Evolutionary conservation across 2,113 vertebrate species (phyloP), one percentile per base, ranked within the genome.

Genomic region (Psittacara wagleri): DNA sequence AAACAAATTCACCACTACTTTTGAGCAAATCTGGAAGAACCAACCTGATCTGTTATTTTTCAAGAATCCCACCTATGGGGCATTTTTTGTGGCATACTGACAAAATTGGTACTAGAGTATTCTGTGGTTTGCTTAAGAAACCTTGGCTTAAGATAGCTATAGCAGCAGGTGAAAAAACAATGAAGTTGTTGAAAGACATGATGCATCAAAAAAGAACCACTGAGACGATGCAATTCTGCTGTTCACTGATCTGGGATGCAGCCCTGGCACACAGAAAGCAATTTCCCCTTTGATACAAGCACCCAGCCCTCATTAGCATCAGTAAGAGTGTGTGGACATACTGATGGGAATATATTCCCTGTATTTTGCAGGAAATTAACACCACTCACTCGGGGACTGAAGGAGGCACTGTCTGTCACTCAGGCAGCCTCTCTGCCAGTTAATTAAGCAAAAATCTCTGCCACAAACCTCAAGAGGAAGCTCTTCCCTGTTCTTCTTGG

Each of bases 331-430:
- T 51, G 39, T 39, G 93, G 93, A 97, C 85, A 79, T 63, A 85
- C 74, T 70, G 81, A 87, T 69, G 83, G 75, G 95, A 95, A 74
- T 86, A 93, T 16, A 44, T 62, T 73, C 43, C 83, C 62, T 63
- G 23, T 37, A 92, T 79, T 94, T 95, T 85, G 64, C 87, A 93
- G 91, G 93, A 97, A 96, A 97, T 96, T 90, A 97, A 94, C 91
- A 90, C 88, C 76, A 73, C 85, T 91, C 20, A 85, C 79, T 86
- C 49, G 43, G 83, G 94, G 80, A 96, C 85, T 81, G 70, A 95
- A 95, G 95, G 89, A 97, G 77, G 91, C 78, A 94, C 83, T 91
- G 52, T 77, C 94, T 96, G 94, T 95, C 96, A 96, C 55, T 75
- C 85, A 81, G 78, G 48, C 83, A 79, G 70, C 44, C 64, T 62